These are phyloP conservation scores for Rhynchonycteris naso DNA, from an alignment of 2,797 vertebrate genomes.

Conservation along the genomic window DNA sequence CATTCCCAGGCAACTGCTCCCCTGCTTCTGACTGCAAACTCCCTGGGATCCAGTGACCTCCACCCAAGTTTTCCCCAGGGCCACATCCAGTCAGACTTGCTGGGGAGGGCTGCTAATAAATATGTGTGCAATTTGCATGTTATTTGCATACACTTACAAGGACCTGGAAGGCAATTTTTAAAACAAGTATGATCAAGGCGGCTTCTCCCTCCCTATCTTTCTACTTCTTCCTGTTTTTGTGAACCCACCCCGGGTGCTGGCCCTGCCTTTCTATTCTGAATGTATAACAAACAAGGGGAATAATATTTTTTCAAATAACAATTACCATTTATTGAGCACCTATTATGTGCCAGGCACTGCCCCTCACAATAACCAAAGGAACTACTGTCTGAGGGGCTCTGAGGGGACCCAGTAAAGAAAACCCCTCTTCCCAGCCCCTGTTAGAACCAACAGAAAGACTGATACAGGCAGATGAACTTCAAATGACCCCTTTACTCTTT, in stretches of 20 bases:
- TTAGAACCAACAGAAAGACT: not conserved
- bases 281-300: not conserved
- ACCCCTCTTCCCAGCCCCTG: not conserved
- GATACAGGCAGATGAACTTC: not conserved
- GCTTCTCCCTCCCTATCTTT: not conserved
- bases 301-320: not conserved
- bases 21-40: not conserved
- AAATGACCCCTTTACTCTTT: not conserved
- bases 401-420: not conserved
- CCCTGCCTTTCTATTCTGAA: not conserved
- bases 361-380: not conserved
- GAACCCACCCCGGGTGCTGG: too few species aligned
- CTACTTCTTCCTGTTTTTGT: not conserved
- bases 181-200: not conserved
- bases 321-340: not conserved
- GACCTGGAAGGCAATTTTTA: not conserved
- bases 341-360: not conserved
- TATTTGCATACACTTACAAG: conserved; percentile 60
- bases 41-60: conserved; percentile 43
- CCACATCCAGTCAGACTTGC: not conserved
- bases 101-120: not conserved
- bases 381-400: not conserved
- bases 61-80: conserved; percentile 44
- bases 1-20: not conserved
- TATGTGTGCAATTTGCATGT: conserved; percentile 26